phyloP scores from a whole-genome alignment of 1,140 invertebrate species.

The Cherax quadricarinatus region DNA sequence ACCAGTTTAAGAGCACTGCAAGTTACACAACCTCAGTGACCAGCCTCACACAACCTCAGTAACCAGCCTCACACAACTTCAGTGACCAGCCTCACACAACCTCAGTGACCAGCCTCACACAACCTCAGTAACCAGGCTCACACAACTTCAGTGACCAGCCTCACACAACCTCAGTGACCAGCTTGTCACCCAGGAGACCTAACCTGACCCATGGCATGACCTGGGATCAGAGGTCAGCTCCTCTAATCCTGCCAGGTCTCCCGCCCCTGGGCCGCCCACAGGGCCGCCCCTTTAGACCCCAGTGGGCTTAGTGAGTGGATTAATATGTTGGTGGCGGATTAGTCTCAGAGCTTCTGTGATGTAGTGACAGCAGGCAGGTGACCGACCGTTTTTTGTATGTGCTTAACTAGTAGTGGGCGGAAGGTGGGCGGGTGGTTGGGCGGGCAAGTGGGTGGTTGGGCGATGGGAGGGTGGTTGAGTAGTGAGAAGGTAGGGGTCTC shows the following conservation, averaged over 20 bases:
- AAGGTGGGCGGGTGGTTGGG: not conserved
- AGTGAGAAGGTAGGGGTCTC: too few species aligned
- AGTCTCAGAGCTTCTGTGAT: not conserved
- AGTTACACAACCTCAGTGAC: too few species aligned
- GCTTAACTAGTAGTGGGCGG: not conserved
- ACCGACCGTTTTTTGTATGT: not conserved
- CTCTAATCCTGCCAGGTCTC: not conserved
- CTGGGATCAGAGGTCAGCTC: not conserved
- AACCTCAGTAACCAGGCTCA: too few species aligned
- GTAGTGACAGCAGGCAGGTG: not conserved
- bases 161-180: too few species aligned
- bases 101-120: too few species aligned
- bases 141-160: too few species aligned
- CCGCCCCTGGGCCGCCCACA: not conserved
- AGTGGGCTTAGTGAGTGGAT: not conserved
- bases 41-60: too few species aligned
- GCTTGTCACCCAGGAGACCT: too few species aligned
- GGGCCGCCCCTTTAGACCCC: too few species aligned
- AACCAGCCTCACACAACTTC: too few species aligned
- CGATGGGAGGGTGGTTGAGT: not conserved
- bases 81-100: too few species aligned
- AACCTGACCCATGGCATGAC: not conserved
- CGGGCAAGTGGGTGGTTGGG: not conserved
- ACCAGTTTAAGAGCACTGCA: too few species aligned
- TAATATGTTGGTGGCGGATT: not conserved